Evolutionary conservation across 2,888 invertebrate genomes (phyloP).

Genomic region (Thalpophila matura): DNA sequence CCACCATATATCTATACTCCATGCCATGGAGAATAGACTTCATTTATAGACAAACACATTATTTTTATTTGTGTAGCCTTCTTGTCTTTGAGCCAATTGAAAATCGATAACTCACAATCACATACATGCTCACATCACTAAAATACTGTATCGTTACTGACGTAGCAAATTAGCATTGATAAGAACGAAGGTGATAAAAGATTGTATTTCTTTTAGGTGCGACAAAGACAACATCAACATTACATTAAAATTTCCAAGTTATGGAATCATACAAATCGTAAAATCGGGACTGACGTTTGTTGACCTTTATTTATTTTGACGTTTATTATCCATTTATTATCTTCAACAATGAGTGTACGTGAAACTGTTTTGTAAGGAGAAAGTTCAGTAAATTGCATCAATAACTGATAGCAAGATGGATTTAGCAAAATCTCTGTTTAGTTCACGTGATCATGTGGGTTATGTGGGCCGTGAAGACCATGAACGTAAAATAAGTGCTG

Average conservation of each 20-base stretch:
- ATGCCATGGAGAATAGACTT: no score
- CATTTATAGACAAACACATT: no score
- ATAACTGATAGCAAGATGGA: conserved; percentile 92
- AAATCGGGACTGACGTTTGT: conserved; percentile 56
- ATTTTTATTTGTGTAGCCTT: background rate
- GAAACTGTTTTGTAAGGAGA: conserved; percentile 54
- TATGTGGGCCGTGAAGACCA: conserved; percentile 97
- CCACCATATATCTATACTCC: no score
- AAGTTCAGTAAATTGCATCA: conserved; percentile 19
- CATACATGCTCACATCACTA: conserved; percentile 15
- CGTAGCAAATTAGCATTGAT: conserved; percentile 1
- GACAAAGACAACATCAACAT: conserved; percentile 24
- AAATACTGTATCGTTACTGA: background rate
- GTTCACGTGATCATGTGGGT: conserved; percentile 96
- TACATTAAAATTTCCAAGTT: no score
- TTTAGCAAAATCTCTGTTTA: conserved; percentile 97
- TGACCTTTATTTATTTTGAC: conserved; percentile 70
- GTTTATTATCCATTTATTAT: conserved; percentile 51
- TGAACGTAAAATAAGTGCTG: conserved; percentile 94
- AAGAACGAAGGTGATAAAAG: background rate
- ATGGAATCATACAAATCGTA: background rate
- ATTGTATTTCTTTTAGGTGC: background rate
- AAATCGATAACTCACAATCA: conserved; percentile 44
- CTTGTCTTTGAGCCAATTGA: conserved; percentile 33
- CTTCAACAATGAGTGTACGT: conserved; percentile 36